Conservation (phyloP, 2,888 invertebrate genomes). For the Eurytoma californica region DNA sequence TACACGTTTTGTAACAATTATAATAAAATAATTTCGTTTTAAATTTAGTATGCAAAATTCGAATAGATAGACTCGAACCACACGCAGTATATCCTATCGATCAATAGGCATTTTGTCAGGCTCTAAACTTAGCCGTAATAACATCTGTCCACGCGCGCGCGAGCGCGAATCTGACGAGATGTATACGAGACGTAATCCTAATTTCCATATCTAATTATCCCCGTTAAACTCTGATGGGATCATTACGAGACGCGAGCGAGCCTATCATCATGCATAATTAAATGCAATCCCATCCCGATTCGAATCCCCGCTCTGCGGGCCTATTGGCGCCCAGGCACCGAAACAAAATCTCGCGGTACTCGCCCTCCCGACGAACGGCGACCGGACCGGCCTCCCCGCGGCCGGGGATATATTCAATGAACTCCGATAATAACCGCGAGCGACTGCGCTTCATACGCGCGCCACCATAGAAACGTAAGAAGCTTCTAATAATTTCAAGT, state of each 20-base stretch:
- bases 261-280: background rate
- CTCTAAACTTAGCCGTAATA: no score
- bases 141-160: no score
- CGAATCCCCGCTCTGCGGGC: background rate
- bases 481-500: constrained; percentile 52
- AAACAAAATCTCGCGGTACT: background rate
- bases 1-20: no score
- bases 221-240: background rate
- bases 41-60: no score
- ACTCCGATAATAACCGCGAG: constrained; percentile 30
- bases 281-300: background rate
- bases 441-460: background rate
- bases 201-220: background rate
- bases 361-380: background rate
- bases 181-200: background rate
- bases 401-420: constrained; percentile 29
- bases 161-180: background rate
- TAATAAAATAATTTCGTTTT: no score
- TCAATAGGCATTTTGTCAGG: no score
- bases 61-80: no score
- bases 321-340: background rate
- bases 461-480: constrained; percentile 48
- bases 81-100: no score
- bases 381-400: background rate
- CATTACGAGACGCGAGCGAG: background rate